phyloP scores from a whole-genome alignment of 2,888 invertebrate genomes.

The Gonocerus acuteangulatus region DNA sequence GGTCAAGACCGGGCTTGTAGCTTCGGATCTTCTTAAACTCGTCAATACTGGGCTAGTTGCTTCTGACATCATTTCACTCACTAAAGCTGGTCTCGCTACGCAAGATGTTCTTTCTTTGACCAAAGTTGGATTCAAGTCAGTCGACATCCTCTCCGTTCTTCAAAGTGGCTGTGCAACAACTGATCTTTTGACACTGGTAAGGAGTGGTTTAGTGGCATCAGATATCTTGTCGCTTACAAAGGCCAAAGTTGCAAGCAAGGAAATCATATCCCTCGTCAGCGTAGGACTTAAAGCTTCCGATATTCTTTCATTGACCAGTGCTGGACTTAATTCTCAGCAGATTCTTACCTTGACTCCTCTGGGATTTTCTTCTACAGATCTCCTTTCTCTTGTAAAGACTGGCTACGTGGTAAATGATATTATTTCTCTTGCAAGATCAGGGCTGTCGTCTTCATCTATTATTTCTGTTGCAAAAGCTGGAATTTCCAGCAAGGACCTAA shows the following conservation, averaged over 20 bases:
- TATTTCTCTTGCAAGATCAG: neutral
- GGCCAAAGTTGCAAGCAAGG: neutral
- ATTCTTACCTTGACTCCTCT: neutral
- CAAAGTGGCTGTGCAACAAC: neutral
- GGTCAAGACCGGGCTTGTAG: neutral
- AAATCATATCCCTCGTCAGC: neutral
- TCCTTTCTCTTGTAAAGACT: neutral
- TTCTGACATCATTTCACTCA: neutral
- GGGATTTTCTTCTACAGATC: neutral
- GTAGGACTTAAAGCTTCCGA: neutral
- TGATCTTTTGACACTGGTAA: neutral
- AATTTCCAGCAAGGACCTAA: neutral
- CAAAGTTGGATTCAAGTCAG: neutral
- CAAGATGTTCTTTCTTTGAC: neutral
- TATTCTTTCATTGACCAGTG: neutral
- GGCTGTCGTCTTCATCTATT: neutral
- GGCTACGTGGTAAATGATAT: neutral
- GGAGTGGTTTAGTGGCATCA: neutral
- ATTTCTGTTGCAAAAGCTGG: neutral
- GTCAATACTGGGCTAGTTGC: neutral
- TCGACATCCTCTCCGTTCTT: neutral
- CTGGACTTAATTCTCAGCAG: neutral
- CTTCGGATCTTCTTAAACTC: neutral
- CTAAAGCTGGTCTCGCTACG: neutral
- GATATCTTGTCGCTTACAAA: neutral